A percentile compares a stretch with the other conserved stretches of the same genome.
These are phyloP conservation scores for Ligdia adustata DNA, from an alignment of 2,888 invertebrate genomes.

Conservation along the genomic window DNA sequence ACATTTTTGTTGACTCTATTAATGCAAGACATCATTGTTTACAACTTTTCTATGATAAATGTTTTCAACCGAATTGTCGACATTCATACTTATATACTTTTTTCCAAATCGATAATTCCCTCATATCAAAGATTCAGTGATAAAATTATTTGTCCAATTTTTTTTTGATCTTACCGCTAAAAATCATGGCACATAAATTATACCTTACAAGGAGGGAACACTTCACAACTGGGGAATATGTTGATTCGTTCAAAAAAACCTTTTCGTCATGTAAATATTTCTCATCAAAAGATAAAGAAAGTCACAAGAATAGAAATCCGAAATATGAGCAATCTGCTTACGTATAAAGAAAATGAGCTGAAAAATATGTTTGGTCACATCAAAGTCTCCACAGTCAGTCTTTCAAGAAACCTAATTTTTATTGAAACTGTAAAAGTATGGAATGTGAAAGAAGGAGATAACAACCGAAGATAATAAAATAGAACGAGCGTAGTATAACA, in stretches of 20 bases:
- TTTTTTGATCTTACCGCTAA: conserved; percentile 72
- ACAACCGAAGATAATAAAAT: conserved; percentile 43
- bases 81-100: conserved; percentile 1
- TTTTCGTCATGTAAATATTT: conserved; percentile 42
- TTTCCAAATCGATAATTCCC: not conserved
- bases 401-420: conserved; percentile 74
- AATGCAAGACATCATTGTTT: conserved; percentile 16
- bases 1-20: conserved; percentile 20
- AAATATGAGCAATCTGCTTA: conserved; percentile 73
- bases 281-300: conserved; percentile 47
- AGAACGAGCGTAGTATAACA: conserved; percentile 50
- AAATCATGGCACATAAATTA: conserved; percentile 80
- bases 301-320: conserved; percentile 56
- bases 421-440: conserved; percentile 67
- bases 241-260: conserved; percentile 46
- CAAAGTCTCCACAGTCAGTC: conserved; percentile 77
- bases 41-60: conserved; percentile 13
- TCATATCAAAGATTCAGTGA: not conserved
- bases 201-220: conserved; percentile 80
- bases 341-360: conserved; percentile 64
- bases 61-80: not conserved
- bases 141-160: conserved; percentile 71
- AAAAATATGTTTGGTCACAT: conserved; percentile 67
- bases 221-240: conserved; percentile 75
- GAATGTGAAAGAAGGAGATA: conserved; percentile 70